These are phyloP conservation scores for Entomobrya proxima DNA, from an alignment of 2,888 invertebrate genomes.

Conservation along the genomic window DNA sequence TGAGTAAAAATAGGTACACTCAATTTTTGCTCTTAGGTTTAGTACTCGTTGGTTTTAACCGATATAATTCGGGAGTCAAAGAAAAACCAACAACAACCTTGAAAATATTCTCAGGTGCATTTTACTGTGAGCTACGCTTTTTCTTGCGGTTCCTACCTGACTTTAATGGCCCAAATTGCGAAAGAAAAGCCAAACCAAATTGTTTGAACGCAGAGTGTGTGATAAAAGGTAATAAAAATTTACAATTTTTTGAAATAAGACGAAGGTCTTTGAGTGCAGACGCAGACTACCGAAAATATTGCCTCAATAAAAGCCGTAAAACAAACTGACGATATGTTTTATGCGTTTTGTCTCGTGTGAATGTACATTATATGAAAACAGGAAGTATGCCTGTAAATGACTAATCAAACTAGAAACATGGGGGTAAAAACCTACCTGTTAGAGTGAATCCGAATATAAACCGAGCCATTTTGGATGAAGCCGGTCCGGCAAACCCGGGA, in stretches of 20 bases:
- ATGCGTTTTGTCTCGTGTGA: not conserved
- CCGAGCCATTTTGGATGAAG: slow-evolving; percentile 63
- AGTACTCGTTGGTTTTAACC: not conserved
- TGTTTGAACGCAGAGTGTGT: no score
- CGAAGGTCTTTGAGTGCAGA: not conserved
- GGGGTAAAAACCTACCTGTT: slow-evolving; percentile 70
- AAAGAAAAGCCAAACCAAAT: no score
- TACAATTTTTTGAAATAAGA: slow-evolving; percentile 6
- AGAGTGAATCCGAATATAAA: slow-evolving; percentile 72
- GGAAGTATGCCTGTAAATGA: not conserved
- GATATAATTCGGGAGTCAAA: no score
- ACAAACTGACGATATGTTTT: not conserved
- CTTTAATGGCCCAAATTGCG: slow-evolving; percentile 11
- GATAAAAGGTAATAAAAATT: slow-evolving; percentile 19
- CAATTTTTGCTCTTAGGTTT: not conserved
- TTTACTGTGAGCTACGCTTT: not conserved
- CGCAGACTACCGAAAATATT: not conserved
- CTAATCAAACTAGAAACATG: no score
- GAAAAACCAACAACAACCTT: slow-evolving; percentile 4
- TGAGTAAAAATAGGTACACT: no score
- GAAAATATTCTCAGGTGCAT: slow-evolving; percentile 48
- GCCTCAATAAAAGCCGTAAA: not conserved
- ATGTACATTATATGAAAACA: not conserved
- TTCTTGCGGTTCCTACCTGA: slow-evolving; percentile 18
- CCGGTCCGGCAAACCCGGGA: slow-evolving; percentile 1